Evolutionary conservation across 2,797 vertebrate genomes (phyloP), one percentile per base, ranked within the genome.

Genomic region (Prunella strophiata): DNA sequence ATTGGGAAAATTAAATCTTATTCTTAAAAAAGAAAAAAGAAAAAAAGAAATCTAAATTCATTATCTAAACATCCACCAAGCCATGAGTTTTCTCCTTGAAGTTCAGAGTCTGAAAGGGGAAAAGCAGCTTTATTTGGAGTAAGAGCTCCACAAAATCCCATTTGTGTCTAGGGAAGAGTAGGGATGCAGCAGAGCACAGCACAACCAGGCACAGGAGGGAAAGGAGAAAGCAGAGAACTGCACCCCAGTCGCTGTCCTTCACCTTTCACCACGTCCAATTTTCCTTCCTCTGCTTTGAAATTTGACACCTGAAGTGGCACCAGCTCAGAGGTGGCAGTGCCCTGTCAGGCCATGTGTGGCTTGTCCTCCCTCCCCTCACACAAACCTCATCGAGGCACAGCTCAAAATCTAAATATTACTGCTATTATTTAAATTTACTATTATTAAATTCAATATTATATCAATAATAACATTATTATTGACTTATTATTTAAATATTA

Each of bases 121-220:
- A 87, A 87, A 71, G 48, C 34, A 79, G 65, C 48, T 96, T 94
- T 91, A 66, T 85, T 93, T 96, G 87, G n/a, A 96, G 80, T 12
- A 84, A 13, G 47, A 48, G 4, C 16, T 85, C 27, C 29, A 73
- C 70, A 75, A 96, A 94, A 96, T 43, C 57, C 81, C 34, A 25
- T 89, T 93, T 89, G n/a, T 54, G 20, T 3, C 4, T 5, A 2
- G 34, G 50, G 58, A n/a, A 9, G 0, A 4, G 50, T 11, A 58
- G 50, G 68, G 10, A 40, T 6, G 50, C 58, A 54, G 67, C 67
- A 79, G 70, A 4, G 11, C 3, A 0, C 29, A 1, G 5, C 7
- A 0, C 9, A 22, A 16, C 22, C 38, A 17, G 55, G n/a, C 79
- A 6, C 55, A 7, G 67, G 38, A 25, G 58, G 58, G 68, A 25